Percentiles rank a stretch among this genome's conserved stretches.
Conservation (phyloP, 1,140 invertebrate genomes). For the Rhagoletis zephyria region DNA sequence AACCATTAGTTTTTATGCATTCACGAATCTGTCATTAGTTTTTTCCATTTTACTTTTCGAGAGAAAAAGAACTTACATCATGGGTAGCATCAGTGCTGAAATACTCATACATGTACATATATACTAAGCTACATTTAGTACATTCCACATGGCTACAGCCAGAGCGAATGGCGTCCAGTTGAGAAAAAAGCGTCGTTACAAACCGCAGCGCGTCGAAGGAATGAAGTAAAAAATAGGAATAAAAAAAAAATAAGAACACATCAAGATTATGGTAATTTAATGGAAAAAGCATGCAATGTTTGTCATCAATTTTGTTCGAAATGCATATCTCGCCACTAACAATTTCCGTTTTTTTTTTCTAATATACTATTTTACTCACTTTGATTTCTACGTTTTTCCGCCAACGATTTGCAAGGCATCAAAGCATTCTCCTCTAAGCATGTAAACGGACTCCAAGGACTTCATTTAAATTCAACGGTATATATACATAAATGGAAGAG, state of each 20-base stretch:
- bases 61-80: conserved; percentile 5
- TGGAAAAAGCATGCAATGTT: conserved; percentile 52
- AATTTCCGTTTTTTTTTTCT: conserved; percentile 17
- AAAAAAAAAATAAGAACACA: conserved; percentile 21
- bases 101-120: too few relatives aligned
- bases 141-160: neutral
- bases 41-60: conserved; percentile 35
- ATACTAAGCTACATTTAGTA: too few relatives aligned
- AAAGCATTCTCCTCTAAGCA: conserved; percentile 15
- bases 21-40: conserved; percentile 51
- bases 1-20: conserved; percentile 52
- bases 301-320: conserved; percentile 52
- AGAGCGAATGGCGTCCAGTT: neutral
- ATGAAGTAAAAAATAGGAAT: neutral
- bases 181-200: conserved; percentile 15
- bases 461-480: conserved; percentile 41
- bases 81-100: neutral
- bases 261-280: conserved; percentile 53
- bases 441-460: conserved; percentile 47
- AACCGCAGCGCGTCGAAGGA: conserved; percentile 23
- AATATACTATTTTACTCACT: conserved; percentile 42
- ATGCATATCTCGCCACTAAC: conserved; percentile 49
- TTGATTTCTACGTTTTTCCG: conserved; percentile 35
- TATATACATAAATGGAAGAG: conserved; percentile 36
- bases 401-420: conserved; percentile 26